phyloP scores from a whole-genome alignment of 2,113 vertebrate genomes.

The Bombycilla garrulus region DNA sequence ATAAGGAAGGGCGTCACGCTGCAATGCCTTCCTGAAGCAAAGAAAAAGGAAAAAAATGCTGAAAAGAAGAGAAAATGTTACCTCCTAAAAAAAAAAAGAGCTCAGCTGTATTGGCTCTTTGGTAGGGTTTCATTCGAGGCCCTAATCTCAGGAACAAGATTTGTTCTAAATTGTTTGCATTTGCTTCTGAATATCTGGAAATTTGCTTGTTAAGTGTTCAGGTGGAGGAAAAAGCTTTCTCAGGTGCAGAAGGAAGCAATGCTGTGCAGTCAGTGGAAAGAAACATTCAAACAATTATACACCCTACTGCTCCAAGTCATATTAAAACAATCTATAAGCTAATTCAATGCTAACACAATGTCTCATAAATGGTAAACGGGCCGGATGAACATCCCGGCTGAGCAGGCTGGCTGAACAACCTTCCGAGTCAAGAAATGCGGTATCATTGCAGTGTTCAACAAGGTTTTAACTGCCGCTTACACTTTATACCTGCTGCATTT shows the following conservation, averaged over 20 bases:
- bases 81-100: not conserved
- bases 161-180: constrained; percentile 58
- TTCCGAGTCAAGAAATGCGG: constrained; percentile 23
- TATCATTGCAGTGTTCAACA: constrained; percentile 30
- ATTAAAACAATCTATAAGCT: constrained; percentile 71
- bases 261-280: constrained; percentile 56
- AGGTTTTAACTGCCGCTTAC: constrained; percentile 42
- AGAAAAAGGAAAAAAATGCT: not conserved
- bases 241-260: constrained; percentile 62
- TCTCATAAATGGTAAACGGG: constrained; percentile 60
- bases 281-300: constrained; percentile 67
- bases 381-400: constrained; percentile 31
- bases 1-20: not conserved
- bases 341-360: constrained; percentile 58
- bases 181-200: constrained; percentile 62
- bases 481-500: not conserved
- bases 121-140: constrained; percentile 25
- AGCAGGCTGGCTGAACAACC: constrained; percentile 33
- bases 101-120: constrained; percentile 1
- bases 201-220: constrained; percentile 65
- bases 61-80: not conserved
- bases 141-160: constrained; percentile 45
- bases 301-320: constrained; percentile 65
- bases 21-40: not conserved
- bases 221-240: constrained; percentile 60